Base-by-base conservation (phyloP, 2,797 vertebrate species). In the Florisuga fusca region DNA sequence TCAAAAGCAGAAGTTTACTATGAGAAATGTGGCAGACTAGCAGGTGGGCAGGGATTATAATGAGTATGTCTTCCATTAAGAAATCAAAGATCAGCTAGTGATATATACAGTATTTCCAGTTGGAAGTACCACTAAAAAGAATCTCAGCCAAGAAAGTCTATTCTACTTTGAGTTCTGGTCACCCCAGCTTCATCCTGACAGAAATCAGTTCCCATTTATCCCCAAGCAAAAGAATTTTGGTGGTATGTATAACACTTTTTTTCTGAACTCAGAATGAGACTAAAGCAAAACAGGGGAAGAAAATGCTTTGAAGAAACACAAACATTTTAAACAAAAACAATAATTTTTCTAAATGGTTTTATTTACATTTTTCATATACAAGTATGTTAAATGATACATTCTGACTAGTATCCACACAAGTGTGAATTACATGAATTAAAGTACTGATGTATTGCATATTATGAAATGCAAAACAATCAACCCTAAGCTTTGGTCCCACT, bases 341-440 rank as follows among this genome's bases (percentile, higher is more conserved):
- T 96, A 71, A 97, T 96, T 96, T 97, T 96, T 97, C 97, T 98
- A 95, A 91, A 98, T 54, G 67, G 69, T 95, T 98, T 98, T 98
- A 98, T 98, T 96, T 97, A 96, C 96, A 98, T 89, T 93, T 98
- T 97, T 96, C 95, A 97, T 93, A 97, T 87, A 97, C 94, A 97
- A 86, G 87, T 96, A 89, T 0, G 69, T 95, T 93, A 93, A 93
- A 96, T 89, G 77, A 97, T 97, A 97, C 97, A 98, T 94, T 95
- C 94, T 95, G 96, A 87, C 97, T 97, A 97, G 91, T 68, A 94
- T 72, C 91, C 96, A 95, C 91, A 98, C 95, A 84, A 97, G 93
- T 81, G 89, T 94, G 89, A 93, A 89, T 94, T 97, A 96, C 95
- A 93, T 38, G 68, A 66, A 84, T 95, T 95, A 95, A 96, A 95